Conservation (phyloP, 2,113 vertebrate species). For the Peromyscus polionotus region DNA sequence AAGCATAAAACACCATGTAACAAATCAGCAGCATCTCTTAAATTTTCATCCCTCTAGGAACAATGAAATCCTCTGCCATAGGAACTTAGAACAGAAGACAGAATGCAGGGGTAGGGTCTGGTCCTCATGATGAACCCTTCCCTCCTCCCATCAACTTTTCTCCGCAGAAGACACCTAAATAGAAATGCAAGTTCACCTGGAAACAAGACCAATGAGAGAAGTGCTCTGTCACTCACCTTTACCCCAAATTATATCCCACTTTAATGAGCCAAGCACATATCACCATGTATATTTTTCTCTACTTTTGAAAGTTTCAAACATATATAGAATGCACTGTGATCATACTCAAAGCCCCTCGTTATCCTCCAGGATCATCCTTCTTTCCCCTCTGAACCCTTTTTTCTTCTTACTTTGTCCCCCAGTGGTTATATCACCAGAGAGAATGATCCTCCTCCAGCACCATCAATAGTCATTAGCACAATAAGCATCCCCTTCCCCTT, state of each 20-base stretch:
- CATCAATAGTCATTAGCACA: background rate
- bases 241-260: background rate
- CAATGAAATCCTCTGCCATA: background rate
- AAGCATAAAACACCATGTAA: background rate
- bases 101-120: background rate
- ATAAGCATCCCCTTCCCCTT: background rate
- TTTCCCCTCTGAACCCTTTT: background rate
- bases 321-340: too few species aligned
- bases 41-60: background rate
- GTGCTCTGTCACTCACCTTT: background rate
- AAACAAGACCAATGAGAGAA: constrained; percentile 18
- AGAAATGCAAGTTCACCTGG: background rate
- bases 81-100: background rate
- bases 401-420: background rate
- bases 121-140: background rate
- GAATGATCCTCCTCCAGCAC: too few species aligned
- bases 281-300: background rate
- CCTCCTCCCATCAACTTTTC: background rate
- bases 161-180: background rate
- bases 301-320: background rate
- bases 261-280: background rate
- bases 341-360: background rate
- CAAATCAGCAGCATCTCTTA: background rate
- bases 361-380: background rate
- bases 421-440: background rate